A percentile compares a stretch with the other conserved stretches of the same genome.
Evolutionary conservation across 2,113 vertebrate genomes (phyloP).

Genomic region (Epinephelus lanceolatus): DNA sequence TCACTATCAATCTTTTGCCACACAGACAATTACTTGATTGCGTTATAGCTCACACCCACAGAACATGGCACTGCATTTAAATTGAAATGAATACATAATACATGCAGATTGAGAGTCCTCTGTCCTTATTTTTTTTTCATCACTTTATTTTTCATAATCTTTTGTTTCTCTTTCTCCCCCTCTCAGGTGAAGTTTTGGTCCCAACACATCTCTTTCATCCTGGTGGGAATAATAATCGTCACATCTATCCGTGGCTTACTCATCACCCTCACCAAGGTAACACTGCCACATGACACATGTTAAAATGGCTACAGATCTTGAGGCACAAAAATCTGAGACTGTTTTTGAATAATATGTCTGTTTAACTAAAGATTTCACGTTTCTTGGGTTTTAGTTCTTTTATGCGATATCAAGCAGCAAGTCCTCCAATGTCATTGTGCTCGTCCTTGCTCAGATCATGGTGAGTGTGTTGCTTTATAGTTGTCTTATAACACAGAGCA

Average conservation of each 20-base stretch:
- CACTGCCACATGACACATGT: not conserved
- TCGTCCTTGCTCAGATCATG: conserved; percentile 99
- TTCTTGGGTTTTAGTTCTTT: conserved; percentile 89
- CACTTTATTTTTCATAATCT: not conserved
- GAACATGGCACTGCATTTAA: not conserved
- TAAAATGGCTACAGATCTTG: not conserved
- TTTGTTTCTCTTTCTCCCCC: conserved; percentile 17
- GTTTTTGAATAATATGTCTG: not conserved
- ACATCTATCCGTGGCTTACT: conserved; percentile 97
- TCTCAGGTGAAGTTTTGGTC: conserved; percentile 99
- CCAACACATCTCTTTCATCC: conserved; percentile 98
- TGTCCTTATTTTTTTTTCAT: not conserved
- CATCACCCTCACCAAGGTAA: conserved; percentile 98
- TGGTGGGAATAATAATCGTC: conserved; percentile 99
- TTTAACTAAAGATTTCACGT: not conserved
- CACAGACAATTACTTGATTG: conserved; percentile 1
- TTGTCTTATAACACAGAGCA: not conserved
- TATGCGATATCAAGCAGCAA: conserved; percentile 99
- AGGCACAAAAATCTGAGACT: not conserved
- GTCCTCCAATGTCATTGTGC: conserved; percentile 98
- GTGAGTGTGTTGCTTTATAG: conserved; percentile 82
- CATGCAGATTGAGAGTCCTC: not conserved
- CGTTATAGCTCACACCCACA: not conserved
- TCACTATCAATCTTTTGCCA: conserved; percentile 9
- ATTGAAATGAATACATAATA: not conserved